phyloP scores from a whole-genome alignment of 2,888 invertebrate genomes.

The Acleris cristana region DNA sequence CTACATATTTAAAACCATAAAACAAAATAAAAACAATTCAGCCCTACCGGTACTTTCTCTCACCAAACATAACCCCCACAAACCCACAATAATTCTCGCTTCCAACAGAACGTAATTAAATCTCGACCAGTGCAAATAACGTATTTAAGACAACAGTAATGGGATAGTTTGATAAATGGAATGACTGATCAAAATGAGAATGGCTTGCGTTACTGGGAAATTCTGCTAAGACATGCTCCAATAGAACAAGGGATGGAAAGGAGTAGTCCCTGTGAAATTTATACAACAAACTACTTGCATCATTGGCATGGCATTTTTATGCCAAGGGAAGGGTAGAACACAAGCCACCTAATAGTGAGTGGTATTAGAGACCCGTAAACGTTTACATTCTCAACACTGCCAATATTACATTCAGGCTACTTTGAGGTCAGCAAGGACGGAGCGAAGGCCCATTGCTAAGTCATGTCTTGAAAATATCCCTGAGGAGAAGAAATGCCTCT shows the following conservation, averaged over 20 bases:
- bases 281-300: not conserved
- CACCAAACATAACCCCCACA: not conserved
- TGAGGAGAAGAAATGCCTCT: no score
- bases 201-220: slow-evolving; percentile 64
- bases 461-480: no score
- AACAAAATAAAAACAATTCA: no score
- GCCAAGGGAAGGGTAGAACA: no score
- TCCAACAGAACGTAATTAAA: slow-evolving; percentile 23
- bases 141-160: slow-evolving; percentile 44
- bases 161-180: slow-evolving; percentile 67
- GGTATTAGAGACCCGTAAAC: no score
- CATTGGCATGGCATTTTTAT: not conserved
- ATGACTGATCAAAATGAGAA: slow-evolving; percentile 75
- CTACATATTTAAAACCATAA: no score
- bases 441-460: no score
- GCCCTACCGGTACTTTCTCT: no score
- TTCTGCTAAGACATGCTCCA: slow-evolving; percentile 67
- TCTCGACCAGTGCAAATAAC: slow-evolving; percentile 27
- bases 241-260: slow-evolving; percentile 43
- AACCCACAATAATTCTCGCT: not conserved
- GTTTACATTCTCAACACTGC: no score
- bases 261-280: slow-evolving; percentile 2
- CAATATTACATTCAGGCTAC: no score
- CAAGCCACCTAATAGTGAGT: no score
- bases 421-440: no score